Evolutionary conservation across 1,140 invertebrate species (phyloP).

Genomic region (Bicyclus anynana): DNA sequence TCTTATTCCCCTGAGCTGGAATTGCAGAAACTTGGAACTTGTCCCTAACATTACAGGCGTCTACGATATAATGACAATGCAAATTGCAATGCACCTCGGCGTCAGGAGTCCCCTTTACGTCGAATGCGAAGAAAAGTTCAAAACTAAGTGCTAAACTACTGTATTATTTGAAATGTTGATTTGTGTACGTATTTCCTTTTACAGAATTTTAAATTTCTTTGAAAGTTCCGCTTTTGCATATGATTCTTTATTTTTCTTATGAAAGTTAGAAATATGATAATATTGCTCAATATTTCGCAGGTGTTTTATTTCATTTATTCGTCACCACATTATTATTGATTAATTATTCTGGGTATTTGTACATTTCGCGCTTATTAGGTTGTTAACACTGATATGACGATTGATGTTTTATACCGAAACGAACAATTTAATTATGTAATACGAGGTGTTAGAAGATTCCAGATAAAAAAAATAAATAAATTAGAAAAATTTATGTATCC

Average conservation of each 20-base stretch:
- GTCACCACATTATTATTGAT: too few relatives aligned
- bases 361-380: too few relatives aligned
- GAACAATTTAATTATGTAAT: too few relatives aligned
- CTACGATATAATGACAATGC: constrained; percentile 25
- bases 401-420: too few relatives aligned
- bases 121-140: constrained; percentile 21
- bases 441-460: too few relatives aligned
- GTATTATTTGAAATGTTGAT: constrained; percentile 20
- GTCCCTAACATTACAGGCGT: constrained; percentile 21
- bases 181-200: constrained; percentile 14
- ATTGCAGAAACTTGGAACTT: constrained; percentile 20
- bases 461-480: too few relatives aligned
- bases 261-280: too few relatives aligned
- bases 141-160: constrained; percentile 21
- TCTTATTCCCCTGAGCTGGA: constrained; percentile 16
- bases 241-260: background rate
- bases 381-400: too few relatives aligned
- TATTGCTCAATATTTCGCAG: too few relatives aligned
- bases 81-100: constrained; percentile 23
- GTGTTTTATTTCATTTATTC: too few relatives aligned
- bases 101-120: constrained; percentile 19
- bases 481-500: too few relatives aligned
- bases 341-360: too few relatives aligned
- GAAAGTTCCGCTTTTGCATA: background rate
- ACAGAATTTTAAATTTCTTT: constrained; percentile 1